A percentile compares a stretch with the other conserved stretches of the same genome.
These are phyloP conservation scores for Nymphicus hollandicus DNA, from an alignment of 2,113 vertebrate genomes.

Conservation along the genomic window DNA sequence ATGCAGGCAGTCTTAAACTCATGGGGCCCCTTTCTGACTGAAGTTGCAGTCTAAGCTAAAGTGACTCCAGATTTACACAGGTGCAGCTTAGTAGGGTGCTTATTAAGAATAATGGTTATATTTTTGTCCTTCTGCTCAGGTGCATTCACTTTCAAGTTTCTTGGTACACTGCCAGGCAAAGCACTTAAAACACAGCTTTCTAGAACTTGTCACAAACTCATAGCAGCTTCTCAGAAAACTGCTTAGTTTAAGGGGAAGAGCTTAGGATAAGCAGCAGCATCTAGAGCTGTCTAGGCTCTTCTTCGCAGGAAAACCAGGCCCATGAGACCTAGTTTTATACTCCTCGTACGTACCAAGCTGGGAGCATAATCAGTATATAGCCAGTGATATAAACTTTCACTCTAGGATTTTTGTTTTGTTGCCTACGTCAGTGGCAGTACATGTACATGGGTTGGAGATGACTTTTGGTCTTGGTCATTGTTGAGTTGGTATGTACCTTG, in stretches of 20 bases:
- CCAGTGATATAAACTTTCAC: not conserved
- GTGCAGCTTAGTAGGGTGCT: not conserved
- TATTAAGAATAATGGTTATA: not conserved
- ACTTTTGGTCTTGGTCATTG: not conserved
- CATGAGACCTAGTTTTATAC: not conserved
- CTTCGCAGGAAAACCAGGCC: not conserved
- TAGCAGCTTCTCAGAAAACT: not conserved
- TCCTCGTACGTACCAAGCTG: fast-evolving
- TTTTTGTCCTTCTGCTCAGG: not conserved
- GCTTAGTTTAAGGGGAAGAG: not conserved
- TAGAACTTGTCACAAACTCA: not conserved
- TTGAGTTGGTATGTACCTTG: not conserved
- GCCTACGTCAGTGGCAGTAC: fast-evolving
- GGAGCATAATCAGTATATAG: not conserved
- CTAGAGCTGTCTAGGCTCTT: not conserved
- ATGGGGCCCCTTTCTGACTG: not conserved
- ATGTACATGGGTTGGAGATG: not conserved
- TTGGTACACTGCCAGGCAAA: not conserved
- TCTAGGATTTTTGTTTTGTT: not conserved
- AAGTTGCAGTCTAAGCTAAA: not conserved
- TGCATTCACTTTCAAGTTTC: not conserved
- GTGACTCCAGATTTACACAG: not conserved
- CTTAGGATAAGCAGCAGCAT: not conserved
- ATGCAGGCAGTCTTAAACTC: not conserved
- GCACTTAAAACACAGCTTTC: not conserved